Conservation (phyloP, 1,140 invertebrate genomes). For the Apocrypta bakeri region DNA sequence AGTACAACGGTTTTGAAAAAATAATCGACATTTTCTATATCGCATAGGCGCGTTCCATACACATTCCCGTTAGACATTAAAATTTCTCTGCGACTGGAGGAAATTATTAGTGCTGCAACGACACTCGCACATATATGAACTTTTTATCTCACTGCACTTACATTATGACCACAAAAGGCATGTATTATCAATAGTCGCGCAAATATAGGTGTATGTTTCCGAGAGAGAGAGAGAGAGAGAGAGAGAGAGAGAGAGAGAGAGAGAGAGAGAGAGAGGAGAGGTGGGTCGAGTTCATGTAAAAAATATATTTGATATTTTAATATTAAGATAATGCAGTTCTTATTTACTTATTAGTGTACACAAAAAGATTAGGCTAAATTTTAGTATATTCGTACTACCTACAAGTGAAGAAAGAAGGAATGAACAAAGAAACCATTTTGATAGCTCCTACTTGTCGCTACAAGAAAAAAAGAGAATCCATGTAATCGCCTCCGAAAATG, state of each 20-base stretch:
- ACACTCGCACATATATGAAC: background rate
- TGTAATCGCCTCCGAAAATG: background rate
- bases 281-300: background rate
- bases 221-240: background rate
- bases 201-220: background rate
- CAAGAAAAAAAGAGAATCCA: constrained; percentile 6
- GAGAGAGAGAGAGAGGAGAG: background rate
- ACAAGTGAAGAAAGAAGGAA: constrained; percentile 5
- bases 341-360: too few species aligned
- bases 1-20: background rate
- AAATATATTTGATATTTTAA: too few species aligned
- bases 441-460: background rate
- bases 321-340: too few species aligned
- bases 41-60: background rate
- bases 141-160: constrained; percentile 12
- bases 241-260: background rate
- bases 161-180: background rate
- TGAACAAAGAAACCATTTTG: constrained; percentile 45
- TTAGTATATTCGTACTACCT: too few species aligned
- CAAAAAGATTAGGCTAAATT: too few species aligned
- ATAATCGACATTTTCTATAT: background rate
- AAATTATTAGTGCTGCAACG: background rate
- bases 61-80: constrained; percentile 14
- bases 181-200: background rate
- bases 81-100: background rate